Evolutionary conservation across 2,888 invertebrate species (phyloP), one percentile per base, ranked within the genome.

Genomic region (Nomada goodeniana): DNA sequence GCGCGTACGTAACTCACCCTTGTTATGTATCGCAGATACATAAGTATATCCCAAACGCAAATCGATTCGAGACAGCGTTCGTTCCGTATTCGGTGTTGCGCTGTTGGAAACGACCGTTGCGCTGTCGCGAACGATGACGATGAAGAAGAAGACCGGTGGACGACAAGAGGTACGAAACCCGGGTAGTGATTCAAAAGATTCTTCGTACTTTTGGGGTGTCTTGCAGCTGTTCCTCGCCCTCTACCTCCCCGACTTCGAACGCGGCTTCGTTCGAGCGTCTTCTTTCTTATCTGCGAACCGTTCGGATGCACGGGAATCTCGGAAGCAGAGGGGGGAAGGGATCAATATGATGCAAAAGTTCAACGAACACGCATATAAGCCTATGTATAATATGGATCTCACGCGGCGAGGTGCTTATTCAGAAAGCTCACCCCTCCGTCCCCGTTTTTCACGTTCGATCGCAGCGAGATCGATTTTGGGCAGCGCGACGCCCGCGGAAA

Each of bases 151-250:
- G 88, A 86, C 86, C 82, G 55, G 69, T 76, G 72, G 82, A 88
- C 82, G 81, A 83, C 83, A 74, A 60, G 81, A 73, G 82, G 23
- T 42, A 73, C 61, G 83, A 84, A 82, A 82, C 76, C 86, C 76
- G 23, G 70, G 84, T 88, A 81, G 85, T 87, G 90, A 90, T 91
- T 91, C 89, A 91, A 91, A 91, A 91, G 90, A 91, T 91, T 88
- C 91, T 87, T 84, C 81, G 85, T 88, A 88, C 85, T 87, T 90
- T 89, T 87, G 86, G 87, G 88, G 89, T 91, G 89, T 89, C 89
- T 87, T 60, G 91, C 91, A 91, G 91, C 91, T 91, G 91, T 90
- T 88, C 83, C 82, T 87, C 84, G 82, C 83, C 88, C 86, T 82
- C 84, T 83, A 73, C 78, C 72, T 77, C 73, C 77, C 74, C 53